Evolutionary conservation across 2,888 invertebrate species (phyloP).

Genomic region (Malthinus flaveolus): DNA sequence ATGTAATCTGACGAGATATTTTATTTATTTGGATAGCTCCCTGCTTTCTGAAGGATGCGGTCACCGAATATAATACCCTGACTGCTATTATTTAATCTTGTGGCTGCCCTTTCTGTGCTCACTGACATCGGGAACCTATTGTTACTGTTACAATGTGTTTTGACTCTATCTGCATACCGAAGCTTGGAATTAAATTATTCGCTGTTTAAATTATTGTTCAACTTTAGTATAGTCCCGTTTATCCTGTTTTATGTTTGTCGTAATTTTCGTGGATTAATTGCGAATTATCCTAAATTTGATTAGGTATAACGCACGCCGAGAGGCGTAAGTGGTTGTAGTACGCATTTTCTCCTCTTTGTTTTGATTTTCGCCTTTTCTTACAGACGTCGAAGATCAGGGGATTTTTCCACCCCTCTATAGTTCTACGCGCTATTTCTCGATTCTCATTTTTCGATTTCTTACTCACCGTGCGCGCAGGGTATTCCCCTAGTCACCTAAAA

Average conservation of each 20-base stretch:
- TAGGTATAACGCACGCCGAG: too few species aligned
- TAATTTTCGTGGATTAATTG: slow-evolving; percentile 23
- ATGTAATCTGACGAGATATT: slow-evolving; percentile 8
- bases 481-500: too few species aligned
- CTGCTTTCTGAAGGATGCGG: slow-evolving; percentile 34
- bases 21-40: slow-evolving; percentile 16
- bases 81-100: slow-evolving; percentile 37
- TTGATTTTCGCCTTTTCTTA: too few species aligned
- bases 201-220: slow-evolving; percentile 23
- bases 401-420: too few species aligned
- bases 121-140: slow-evolving; percentile 34
- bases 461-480: too few species aligned
- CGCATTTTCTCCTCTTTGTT: too few species aligned
- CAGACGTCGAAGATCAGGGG: too few species aligned
- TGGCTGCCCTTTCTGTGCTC: slow-evolving; percentile 29
- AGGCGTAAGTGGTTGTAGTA: too few species aligned
- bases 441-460: too few species aligned
- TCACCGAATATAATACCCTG: slow-evolving; percentile 32
- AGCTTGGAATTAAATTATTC: slow-evolving; percentile 26
- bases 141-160: slow-evolving; percentile 27
- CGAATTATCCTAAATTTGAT: neutral
- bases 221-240: slow-evolving; percentile 22
- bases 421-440: too few species aligned
- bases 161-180: slow-evolving; percentile 22
- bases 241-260: slow-evolving; percentile 19